Percentiles rank a stretch among this genome's conserved stretches.
Evolutionary conservation across 2,888 invertebrate species (phyloP).

Genomic region (Drosophila histrio): DNA sequence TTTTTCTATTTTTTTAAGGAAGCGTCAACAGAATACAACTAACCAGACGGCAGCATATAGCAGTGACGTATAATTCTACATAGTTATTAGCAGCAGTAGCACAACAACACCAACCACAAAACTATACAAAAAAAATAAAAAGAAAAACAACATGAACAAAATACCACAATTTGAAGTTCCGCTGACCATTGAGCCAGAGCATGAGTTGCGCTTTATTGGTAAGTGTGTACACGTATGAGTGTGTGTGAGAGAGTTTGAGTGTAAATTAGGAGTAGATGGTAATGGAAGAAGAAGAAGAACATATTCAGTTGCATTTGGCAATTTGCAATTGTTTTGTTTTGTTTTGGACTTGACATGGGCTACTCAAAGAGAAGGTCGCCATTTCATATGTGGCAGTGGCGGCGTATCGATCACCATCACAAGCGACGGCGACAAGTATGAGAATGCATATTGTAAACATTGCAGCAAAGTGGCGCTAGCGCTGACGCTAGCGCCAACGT

Average conservation of each 20-base stretch:
- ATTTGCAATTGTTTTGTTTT: constrained; percentile 35
- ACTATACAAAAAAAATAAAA: constrained; percentile 4
- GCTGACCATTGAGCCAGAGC: constrained; percentile 93
- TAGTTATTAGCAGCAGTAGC: constrained; percentile 25
- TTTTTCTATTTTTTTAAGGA: constrained; percentile 10
- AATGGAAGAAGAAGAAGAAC: constrained; percentile 1
- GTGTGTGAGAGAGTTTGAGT: constrained; percentile 1
- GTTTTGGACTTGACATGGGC: constrained; percentile 39
- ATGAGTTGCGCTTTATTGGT: constrained; percentile 96
- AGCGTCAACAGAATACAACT: constrained; percentile 7
- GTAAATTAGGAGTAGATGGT: constrained; percentile 18
- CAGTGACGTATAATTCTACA: constrained; percentile 14
- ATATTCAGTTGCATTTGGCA: constrained; percentile 13
- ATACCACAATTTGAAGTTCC: constrained; percentile 87
- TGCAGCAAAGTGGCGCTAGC: constrained; percentile 21
- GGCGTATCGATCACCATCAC: constrained; percentile 43
- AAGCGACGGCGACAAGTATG: not conserved
- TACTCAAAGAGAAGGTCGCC: constrained; percentile 8
- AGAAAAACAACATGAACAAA: constrained; percentile 39
- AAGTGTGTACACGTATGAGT: constrained; percentile 83
- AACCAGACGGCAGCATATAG: not conserved
- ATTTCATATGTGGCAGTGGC: not conserved
- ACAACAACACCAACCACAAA: constrained; percentile 11
- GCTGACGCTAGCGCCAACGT: constrained; percentile 1
- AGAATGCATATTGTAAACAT: constrained; percentile 50